Evolutionary conservation across 2,888 invertebrate genomes (phyloP), one percentile per base, ranked within the genome.

Genomic region (Drosophila formosana): DNA sequence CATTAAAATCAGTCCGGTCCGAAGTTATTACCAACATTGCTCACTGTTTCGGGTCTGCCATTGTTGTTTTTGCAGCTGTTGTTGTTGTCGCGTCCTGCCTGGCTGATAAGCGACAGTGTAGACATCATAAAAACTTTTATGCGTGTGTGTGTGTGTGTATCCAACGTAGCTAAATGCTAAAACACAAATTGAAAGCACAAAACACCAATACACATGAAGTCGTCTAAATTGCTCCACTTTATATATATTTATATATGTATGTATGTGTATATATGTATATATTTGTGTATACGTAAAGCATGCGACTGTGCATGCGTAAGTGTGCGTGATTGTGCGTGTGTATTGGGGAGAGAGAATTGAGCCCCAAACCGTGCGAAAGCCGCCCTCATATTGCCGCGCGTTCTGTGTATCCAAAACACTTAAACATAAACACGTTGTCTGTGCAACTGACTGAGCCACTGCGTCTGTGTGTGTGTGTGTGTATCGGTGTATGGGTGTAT

Each of bases 371-470:
- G 13, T 32, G 32, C 18, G 45, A 67, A 71, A 61, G 61, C 68
- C 63, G 53, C 75, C 75, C 68, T 60, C 71, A 58, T 45, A 63
- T 63, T 53, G 51, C 52, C 52, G 68, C 63, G 60, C 45, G 51
- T 53, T 56, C 45, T 60, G 52, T 66, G 71, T 69, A 63, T 72
- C 70, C 81, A 75, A 85, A 86, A 84, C 84, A 86, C 83, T 83
- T 85, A 84, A 83, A 84, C 81, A 81, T 81, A 83, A 85, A 85
- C 81, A 83, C 83, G 82, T 86, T 83, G 83, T 77, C 78, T 75
- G 76, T 75, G 70, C 72, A 61, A 72, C 49, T 75, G 71, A 41
- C 39, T 39, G 39, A 13, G 43, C 51, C 45, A n/a, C 63, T 60
- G 64, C 18, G 51, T 58, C 50, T 51, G 18, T 34, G 50, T 45